phyloP scores from a whole-genome alignment of 1,140 invertebrate species.

The Homarus americanus region DNA sequence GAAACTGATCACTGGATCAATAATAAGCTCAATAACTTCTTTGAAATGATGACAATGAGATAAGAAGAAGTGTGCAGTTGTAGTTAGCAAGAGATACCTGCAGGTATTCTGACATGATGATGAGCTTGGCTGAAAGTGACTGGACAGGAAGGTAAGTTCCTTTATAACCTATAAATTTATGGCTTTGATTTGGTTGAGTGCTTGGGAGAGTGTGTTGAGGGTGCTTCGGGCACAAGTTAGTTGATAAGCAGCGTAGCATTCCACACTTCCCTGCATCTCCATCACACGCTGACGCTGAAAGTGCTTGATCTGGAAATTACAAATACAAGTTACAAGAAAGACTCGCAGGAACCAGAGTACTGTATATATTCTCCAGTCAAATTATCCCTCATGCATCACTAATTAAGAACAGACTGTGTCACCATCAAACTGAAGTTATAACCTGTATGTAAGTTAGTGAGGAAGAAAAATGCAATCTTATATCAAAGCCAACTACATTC shows the following conservation, averaged over 20 bases:
- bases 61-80: background rate
- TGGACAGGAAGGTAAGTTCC: background rate
- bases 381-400: too few species aligned
- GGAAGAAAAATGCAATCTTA: too few species aligned
- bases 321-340: background rate
- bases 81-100: background rate
- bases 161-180: slow-evolving; percentile 45
- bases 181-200: slow-evolving; percentile 54
- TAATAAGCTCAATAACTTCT: background rate
- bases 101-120: background rate
- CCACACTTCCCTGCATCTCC: slow-evolving; percentile 36
- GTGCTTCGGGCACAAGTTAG: slow-evolving; percentile 28
- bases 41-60: background rate
- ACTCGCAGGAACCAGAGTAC: too few species aligned
- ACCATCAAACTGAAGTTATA: too few species aligned
- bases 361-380: too few species aligned
- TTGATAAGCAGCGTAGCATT: slow-evolving; percentile 35
- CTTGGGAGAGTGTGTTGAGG: slow-evolving; percentile 29
- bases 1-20: background rate
- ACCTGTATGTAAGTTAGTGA: too few species aligned
- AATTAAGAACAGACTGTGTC: too few species aligned
- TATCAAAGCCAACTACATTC: too few species aligned
- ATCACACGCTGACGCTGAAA: slow-evolving; percentile 42
- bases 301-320: slow-evolving; percentile 46
- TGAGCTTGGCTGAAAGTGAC: background rate